phyloP scores from a whole-genome alignment of 2,888 invertebrate genomes.

The Euspilapteryx auroguttella region DNA sequence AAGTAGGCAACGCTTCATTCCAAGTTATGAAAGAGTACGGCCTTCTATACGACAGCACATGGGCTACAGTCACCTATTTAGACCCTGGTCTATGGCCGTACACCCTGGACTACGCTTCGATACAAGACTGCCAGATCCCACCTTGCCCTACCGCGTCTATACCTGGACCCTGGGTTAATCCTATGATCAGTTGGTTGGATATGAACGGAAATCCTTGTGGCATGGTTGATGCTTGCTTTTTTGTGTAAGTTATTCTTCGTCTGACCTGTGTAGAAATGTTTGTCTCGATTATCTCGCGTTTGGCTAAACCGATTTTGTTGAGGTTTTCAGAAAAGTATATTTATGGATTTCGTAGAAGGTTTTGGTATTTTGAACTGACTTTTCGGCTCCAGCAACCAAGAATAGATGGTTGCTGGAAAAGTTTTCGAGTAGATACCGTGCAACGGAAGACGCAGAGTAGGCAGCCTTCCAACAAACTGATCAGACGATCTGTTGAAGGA shows the following conservation, averaged over 20 bases:
- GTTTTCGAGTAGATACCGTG: too few relatives aligned
- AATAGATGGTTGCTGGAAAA: too few relatives aligned
- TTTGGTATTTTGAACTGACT: background rate
- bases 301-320: too few relatives aligned
- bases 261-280: background rate
- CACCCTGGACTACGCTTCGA: constrained; percentile 63
- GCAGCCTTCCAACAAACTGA: too few relatives aligned
- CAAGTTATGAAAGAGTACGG: constrained; percentile 48
- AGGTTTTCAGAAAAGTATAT: too few relatives aligned
- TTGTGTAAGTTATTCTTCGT: constrained; percentile 26
- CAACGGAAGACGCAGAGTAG: too few relatives aligned
- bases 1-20: constrained; percentile 60
- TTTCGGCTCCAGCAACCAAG: too few relatives aligned
- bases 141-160: constrained; percentile 61
- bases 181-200: constrained; percentile 63
- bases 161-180: constrained; percentile 67
- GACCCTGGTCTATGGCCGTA: constrained; percentile 67
- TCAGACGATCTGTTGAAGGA: too few relatives aligned
- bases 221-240: constrained; percentile 57
- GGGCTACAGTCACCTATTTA: constrained; percentile 46
- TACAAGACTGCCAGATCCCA: constrained; percentile 55
- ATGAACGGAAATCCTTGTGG: constrained; percentile 45
- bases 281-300: too few relatives aligned
- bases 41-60: constrained; percentile 64
- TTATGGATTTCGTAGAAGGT: constrained; percentile 1